Evolutionary conservation across 2,888 invertebrate genomes (phyloP).

Genomic region (Oxytorus armatus): DNA sequence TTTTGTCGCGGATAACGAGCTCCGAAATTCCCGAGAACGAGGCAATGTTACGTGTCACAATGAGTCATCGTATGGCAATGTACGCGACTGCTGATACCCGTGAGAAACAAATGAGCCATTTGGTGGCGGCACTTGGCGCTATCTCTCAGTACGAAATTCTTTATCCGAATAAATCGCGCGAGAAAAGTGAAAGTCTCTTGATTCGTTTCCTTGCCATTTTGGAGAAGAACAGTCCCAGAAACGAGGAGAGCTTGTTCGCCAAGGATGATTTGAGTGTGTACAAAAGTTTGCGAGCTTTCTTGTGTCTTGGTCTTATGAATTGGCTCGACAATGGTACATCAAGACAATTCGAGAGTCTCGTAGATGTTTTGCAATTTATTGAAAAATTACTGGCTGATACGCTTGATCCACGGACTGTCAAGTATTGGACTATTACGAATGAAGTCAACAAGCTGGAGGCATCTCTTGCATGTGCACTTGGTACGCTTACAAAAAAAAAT

Average conservation of each 20-base stretch:
- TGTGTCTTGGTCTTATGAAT: constrained; percentile 77
- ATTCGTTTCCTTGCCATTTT: constrained; percentile 73
- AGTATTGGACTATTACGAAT: constrained; percentile 72
- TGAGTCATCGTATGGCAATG: constrained; percentile 76
- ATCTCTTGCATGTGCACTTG: constrained; percentile 68
- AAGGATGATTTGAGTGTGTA: constrained; percentile 66
- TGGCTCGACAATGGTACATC: constrained; percentile 72
- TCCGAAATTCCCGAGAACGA: constrained; percentile 37
- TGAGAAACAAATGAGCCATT: constrained; percentile 72
- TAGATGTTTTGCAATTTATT: constrained; percentile 69
- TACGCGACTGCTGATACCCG: constrained; percentile 70
- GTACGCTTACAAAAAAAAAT: constrained; percentile 62
- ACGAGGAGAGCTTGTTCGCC: constrained; percentile 73
- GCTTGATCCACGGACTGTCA: constrained; percentile 73
- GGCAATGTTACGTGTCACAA: constrained; percentile 71
- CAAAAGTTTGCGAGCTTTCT: constrained; percentile 78
- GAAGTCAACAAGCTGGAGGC: constrained; percentile 76
- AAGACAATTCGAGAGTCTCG: constrained; percentile 30
- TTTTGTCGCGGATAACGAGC: constrained; percentile 66
- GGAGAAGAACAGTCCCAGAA: constrained; percentile 69
- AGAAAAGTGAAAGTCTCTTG: constrained; percentile 64
- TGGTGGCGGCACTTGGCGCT: constrained; percentile 73
- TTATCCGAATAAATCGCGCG: constrained; percentile 56
- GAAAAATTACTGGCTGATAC: constrained; percentile 73
- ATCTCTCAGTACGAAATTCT: constrained; percentile 75